Percentiles rank a stretch among this genome's conserved stretches.
Conservation (phyloP, 1,140 invertebrate genomes). For the Drusus annulatus region DNA sequence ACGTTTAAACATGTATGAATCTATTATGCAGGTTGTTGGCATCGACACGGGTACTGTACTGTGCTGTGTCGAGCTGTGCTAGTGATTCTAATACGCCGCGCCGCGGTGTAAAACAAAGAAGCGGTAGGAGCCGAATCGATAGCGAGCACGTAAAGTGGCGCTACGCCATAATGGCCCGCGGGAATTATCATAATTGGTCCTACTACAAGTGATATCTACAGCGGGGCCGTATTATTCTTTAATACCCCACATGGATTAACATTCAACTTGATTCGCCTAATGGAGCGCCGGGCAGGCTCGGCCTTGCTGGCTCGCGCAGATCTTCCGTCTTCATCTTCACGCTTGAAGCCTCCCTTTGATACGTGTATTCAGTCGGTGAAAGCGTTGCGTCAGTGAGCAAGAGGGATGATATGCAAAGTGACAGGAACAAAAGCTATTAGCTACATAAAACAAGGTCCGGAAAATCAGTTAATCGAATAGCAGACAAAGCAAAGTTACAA, state of each 20-base stretch:
- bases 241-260: constrained; percentile 37
- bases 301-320: neutral
- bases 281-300: constrained; percentile 34
- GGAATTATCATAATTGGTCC: constrained; percentile 57
- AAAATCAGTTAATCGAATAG: neutral
- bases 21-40: constrained; percentile 10
- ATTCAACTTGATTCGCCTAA: constrained; percentile 56
- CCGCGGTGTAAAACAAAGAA: constrained; percentile 17
- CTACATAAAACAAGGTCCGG: neutral
- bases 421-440: neutral
- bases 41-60: neutral
- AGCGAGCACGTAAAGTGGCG: constrained; percentile 16
- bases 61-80: neutral
- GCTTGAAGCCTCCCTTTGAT: neutral
- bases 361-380: neutral
- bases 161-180: constrained; percentile 30
- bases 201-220: constrained; percentile 21
- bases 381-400: neutral
- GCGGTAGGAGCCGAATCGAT: constrained; percentile 27
- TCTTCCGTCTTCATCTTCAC: too few species aligned
- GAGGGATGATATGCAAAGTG: too few species aligned
- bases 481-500: neutral
- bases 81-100: neutral
- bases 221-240: neutral
- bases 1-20: constrained; percentile 5